Percentiles rank a stretch among this genome's conserved stretches.
phyloP scores from a whole-genome alignment of 2,888 invertebrate species.

The Tiliacea citrago region DNA sequence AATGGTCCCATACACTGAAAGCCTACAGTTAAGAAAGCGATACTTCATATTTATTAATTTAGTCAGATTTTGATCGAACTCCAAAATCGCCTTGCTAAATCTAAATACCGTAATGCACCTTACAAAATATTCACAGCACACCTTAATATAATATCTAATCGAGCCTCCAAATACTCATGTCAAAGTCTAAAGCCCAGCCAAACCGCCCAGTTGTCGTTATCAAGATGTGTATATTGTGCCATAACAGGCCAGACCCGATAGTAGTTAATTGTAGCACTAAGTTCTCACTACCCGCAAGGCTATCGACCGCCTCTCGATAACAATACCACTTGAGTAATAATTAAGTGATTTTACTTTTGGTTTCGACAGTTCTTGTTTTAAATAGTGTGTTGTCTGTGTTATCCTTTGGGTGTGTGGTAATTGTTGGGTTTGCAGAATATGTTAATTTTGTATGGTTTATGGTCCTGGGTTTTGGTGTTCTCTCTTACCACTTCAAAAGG shows the following conservation, averaged over 20 bases:
- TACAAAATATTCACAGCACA: constrained; percentile 51
- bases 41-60: neutral
- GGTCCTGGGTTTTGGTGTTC: neutral
- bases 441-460: neutral
- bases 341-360: constrained; percentile 61
- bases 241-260: constrained; percentile 57
- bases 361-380: constrained; percentile 58
- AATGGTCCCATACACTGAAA: neutral
- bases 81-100: constrained; percentile 6
- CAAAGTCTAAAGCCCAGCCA: constrained; percentile 54
- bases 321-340: constrained; percentile 63
- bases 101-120: constrained; percentile 13
- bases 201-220: constrained; percentile 58
- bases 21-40: neutral
- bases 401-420: constrained; percentile 4
- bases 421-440: neutral
- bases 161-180: constrained; percentile 62
- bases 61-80: constrained; percentile 4
- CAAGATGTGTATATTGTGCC: constrained; percentile 66
- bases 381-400: constrained; percentile 39
- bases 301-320: constrained; percentile 62
- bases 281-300: constrained; percentile 63
- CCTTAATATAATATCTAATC: constrained; percentile 59
- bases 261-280: constrained; percentile 63
- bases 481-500: neutral